A percentile compares a stretch with the other conserved stretches of the same genome.
phyloP scores from a whole-genome alignment of 2,797 vertebrate genomes.

The Dermochelys coriacea region DNA sequence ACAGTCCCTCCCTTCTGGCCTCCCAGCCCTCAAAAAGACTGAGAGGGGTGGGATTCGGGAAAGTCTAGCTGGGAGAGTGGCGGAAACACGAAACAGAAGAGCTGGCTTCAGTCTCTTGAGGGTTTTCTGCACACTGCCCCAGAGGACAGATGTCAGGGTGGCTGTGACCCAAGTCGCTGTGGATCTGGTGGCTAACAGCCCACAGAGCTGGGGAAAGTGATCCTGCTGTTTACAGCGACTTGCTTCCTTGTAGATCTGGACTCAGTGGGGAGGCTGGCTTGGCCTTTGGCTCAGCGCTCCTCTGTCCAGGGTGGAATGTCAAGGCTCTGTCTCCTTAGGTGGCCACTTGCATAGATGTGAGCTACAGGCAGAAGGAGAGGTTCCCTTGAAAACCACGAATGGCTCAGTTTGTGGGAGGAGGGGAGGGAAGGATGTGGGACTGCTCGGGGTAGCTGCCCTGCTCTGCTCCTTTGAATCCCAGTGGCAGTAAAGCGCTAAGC shows the following conservation, averaged over 20 bases:
- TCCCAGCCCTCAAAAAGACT: background rate
- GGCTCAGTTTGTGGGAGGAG: background rate
- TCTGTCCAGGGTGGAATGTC: background rate
- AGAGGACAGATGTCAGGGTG: background rate
- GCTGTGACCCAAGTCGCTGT: background rate
- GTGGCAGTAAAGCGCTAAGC: background rate
- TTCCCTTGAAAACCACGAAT: background rate
- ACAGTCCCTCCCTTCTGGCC: background rate
- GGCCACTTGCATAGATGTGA: background rate
- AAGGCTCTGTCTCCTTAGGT: background rate
- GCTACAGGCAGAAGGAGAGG: background rate
- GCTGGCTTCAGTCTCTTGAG: background rate
- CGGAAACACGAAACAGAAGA: background rate
- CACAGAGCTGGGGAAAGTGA: background rate
- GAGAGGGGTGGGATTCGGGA: background rate
- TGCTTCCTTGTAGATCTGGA: background rate
- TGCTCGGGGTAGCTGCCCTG: background rate
- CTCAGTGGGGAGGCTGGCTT: background rate
- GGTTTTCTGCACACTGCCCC: background rate
- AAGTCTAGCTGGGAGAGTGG: background rate
- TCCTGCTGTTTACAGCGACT: background rate
- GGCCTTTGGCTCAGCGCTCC: background rate
- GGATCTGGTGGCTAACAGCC: background rate
- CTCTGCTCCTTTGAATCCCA: background rate
- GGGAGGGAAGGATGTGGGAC: background rate